A percentile compares a stretch with the other conserved stretches of the same genome.
Conservation (phyloP, 2,888 invertebrate genomes). For the Eretmocerus hayati region DNA sequence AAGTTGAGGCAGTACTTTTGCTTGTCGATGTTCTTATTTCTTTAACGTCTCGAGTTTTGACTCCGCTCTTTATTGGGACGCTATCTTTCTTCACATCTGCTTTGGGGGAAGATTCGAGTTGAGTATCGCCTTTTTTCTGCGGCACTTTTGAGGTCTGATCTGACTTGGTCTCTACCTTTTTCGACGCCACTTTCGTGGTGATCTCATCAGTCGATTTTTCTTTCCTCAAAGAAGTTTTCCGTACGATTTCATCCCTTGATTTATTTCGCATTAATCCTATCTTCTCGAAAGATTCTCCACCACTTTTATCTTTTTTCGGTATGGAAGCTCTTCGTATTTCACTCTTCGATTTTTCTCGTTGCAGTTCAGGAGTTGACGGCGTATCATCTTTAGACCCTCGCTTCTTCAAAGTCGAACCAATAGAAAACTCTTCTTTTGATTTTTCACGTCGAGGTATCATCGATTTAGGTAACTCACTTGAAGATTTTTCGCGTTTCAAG, state of each 20-base stretch:
- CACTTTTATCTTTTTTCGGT: conserved; percentile 5
- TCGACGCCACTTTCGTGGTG: background rate
- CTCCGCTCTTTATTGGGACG: background rate
- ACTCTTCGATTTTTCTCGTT: conserved; percentile 13
- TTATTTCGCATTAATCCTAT: conserved; percentile 1
- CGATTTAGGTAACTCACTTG: conserved; percentile 3
- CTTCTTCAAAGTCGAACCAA: background rate
- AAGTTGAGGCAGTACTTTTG: conserved; percentile 1
- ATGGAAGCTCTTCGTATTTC: conserved; percentile 2
- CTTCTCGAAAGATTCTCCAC: conserved; percentile 3
- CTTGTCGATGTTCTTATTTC: conserved; percentile 1
- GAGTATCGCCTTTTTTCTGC: conserved; percentile 9
- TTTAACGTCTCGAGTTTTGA: conserved; percentile 5
- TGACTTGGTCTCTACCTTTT: conserved; percentile 1
- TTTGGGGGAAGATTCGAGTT: conserved; percentile 1
- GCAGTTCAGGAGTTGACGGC: background rate
- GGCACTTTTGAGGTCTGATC: conserved; percentile 7
- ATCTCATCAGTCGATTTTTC: conserved; percentile 10
- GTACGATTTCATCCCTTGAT: conserved; percentile 8
- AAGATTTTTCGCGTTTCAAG: conserved; percentile 4
- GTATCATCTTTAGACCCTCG: conserved; percentile 13
- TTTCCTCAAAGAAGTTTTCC: conserved; percentile 4
- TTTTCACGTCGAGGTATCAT: conserved; percentile 7
- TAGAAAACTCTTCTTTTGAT: conserved; percentile 11
- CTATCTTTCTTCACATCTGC: conserved; percentile 3